These are phyloP conservation scores for Glaucomys volans DNA, from an alignment of 2,113 vertebrate species.

Conservation along the genomic window DNA sequence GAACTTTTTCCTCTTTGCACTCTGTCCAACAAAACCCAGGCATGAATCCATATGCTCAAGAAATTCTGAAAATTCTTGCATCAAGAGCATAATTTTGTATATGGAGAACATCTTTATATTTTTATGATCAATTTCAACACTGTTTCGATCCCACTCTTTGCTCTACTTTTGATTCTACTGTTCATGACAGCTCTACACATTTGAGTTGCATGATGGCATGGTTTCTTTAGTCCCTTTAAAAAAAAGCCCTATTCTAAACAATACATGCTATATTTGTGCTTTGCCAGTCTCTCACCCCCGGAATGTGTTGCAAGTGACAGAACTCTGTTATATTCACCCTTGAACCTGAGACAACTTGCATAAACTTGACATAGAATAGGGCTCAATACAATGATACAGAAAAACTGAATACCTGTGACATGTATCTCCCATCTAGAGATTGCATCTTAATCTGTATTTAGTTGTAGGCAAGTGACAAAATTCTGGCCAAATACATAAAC, in stretches of 20 bases:
- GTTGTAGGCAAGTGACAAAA: not conserved
- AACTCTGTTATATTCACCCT: not conserved
- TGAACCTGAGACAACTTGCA: not conserved
- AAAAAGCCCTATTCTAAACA: not conserved
- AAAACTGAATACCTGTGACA: not conserved
- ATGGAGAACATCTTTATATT: not conserved
- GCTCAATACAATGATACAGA: not conserved
- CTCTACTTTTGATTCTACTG: not conserved
- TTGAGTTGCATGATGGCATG: not conserved
- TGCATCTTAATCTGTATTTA: not conserved
- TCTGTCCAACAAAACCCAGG: not conserved
- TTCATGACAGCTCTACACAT: not conserved
- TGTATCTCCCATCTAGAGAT: not conserved
- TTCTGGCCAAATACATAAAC: not conserved
- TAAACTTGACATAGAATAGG: not conserved
- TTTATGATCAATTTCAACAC: not conserved
- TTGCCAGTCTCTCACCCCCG: not conserved
- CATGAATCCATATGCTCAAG: not conserved
- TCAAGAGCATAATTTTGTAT: not conserved
- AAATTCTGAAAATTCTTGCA: not conserved
- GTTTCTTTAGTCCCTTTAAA: not conserved
- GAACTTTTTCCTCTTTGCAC: not conserved
- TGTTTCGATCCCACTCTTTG: conserved; percentile 11
- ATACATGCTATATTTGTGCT: not conserved
- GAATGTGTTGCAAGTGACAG: not conserved